Percentiles rank a stretch among this genome's conserved stretches.
Evolutionary conservation across 2,888 invertebrate genomes (phyloP).

Genomic region (Oxyscelio sp.): DNA sequence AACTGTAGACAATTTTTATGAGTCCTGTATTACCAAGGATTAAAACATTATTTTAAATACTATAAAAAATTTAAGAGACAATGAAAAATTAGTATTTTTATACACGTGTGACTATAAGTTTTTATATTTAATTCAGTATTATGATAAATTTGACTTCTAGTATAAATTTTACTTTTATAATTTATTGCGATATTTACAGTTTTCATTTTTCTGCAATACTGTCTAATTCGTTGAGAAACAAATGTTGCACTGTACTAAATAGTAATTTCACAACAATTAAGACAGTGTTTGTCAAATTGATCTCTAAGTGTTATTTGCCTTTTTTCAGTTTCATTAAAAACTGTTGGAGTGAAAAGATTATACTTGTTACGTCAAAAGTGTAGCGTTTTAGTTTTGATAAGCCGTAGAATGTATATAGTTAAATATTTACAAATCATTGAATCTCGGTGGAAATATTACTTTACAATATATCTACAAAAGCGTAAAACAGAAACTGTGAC

Average conservation of each 20-base stretch:
- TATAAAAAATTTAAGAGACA: no score
- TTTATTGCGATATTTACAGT: background rate
- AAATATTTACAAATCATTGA: background rate
- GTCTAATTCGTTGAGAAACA: background rate
- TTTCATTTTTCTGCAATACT: background rate
- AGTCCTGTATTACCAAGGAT: no score
- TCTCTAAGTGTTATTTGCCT: background rate
- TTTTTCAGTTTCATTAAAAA: background rate
- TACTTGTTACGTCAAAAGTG: background rate
- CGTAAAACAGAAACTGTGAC: slow-evolving; percentile 11
- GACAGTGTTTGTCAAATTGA: background rate
- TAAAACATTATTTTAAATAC: no score
- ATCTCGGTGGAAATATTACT: slow-evolving; percentile 4
- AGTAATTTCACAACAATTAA: background rate
- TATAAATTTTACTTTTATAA: background rate
- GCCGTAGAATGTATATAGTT: background rate
- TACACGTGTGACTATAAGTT: no score
- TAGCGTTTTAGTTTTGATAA: background rate
- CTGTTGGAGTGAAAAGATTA: background rate
- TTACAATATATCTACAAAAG: background rate
- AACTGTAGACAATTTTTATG: no score
- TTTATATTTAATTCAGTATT: no score
- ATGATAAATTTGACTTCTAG: background rate
- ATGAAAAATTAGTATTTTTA: no score
- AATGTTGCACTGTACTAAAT: no score